phyloP scores from a whole-genome alignment of 2,113 vertebrate species.

The Chinchilla lanigera region DNA sequence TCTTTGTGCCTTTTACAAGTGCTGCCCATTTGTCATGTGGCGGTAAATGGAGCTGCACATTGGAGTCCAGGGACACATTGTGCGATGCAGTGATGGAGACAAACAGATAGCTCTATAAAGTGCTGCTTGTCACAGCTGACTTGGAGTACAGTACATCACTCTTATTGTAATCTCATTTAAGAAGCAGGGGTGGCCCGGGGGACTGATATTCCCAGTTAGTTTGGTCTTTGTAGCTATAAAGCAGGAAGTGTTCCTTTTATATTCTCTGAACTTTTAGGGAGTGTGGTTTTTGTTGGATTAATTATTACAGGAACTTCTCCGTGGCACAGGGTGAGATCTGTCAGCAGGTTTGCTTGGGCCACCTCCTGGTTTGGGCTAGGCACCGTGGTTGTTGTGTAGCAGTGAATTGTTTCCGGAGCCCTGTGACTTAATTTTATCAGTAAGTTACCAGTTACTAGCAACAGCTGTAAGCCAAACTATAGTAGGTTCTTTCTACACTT shows the following conservation, averaged over 20 bases:
- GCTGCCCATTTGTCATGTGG: slow-evolving; percentile 94
- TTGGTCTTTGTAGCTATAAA: slow-evolving; percentile 88
- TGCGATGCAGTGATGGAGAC: slow-evolving; percentile 87
- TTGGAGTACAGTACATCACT: slow-evolving; percentile 84
- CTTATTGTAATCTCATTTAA: slow-evolving; percentile 89
- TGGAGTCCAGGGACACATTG: slow-evolving; percentile 92
- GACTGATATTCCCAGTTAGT: slow-evolving; percentile 89
- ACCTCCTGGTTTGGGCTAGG: background rate
- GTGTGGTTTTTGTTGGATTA: slow-evolving; percentile 83
- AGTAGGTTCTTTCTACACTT: slow-evolving; percentile 11
- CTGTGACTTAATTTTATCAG: slow-evolving; percentile 49
- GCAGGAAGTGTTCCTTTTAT: slow-evolving; percentile 88
- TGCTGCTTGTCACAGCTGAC: slow-evolving; percentile 87
- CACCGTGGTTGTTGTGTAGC: background rate
- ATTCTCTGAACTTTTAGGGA: slow-evolving; percentile 86
- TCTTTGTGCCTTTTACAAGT: slow-evolving; percentile 88
- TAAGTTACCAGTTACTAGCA: slow-evolving; percentile 47
- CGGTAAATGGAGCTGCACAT: slow-evolving; percentile 93
- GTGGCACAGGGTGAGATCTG: slow-evolving; percentile 43
- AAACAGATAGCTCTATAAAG: slow-evolving; percentile 89
- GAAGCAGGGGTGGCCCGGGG: slow-evolving; percentile 82
- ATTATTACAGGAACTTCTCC: slow-evolving; percentile 83
- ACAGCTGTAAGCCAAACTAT: background rate
- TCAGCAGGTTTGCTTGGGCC: slow-evolving; percentile 76
- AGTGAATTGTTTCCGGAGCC: background rate